Conservation (phyloP, 2,797 vertebrate species). For the Picus viridis region DNA sequence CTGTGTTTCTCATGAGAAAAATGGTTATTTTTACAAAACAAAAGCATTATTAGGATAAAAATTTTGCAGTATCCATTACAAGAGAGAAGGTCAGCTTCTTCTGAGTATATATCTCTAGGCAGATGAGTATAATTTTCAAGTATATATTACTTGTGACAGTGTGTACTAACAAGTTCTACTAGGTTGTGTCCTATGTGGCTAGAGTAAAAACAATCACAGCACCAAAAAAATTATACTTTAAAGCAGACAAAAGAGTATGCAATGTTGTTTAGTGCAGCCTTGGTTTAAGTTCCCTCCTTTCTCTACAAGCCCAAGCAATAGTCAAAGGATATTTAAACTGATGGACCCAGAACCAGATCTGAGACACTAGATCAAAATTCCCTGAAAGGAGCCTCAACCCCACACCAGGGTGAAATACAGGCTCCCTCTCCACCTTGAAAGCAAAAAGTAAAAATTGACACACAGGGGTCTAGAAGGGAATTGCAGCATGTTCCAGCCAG, state of each 20-base stretch:
- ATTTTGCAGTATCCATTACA: not conserved
- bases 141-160: not conserved
- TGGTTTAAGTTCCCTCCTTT: not conserved
- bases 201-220: not conserved
- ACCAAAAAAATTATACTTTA: not conserved
- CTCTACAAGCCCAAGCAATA: not conserved
- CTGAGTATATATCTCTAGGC: not conserved
- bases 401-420: not conserved
- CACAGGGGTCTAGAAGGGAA: not conserved
- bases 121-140: not conserved
- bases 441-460: slow-evolving; percentile 3
- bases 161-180: not conserved
- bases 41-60: not conserved
- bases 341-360: not conserved
- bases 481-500: slow-evolving; percentile 11
- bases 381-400: not conserved
- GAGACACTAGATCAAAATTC: not conserved
- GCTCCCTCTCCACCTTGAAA: not conserved
- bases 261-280: not conserved
- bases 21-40: not conserved
- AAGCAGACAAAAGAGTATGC: not conserved
- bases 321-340: not conserved
- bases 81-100: not conserved
- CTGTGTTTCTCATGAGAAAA: not conserved
- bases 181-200: not conserved